Base-by-base conservation (phyloP, 2,797 vertebrate genomes). In the Varecia variegata region DNA sequence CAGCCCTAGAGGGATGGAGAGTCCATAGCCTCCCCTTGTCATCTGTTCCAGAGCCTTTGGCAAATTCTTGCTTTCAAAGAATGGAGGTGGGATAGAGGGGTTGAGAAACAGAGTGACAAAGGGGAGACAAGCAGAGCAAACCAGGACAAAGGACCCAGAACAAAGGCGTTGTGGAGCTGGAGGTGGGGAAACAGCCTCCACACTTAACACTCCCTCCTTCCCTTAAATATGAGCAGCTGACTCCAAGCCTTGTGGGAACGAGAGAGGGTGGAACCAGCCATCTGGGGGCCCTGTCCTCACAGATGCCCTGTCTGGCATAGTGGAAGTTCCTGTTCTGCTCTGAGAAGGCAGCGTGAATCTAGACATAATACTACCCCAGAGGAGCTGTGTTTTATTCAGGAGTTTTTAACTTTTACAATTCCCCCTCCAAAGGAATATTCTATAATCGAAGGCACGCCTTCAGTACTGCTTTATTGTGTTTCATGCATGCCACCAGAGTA, bases 61-160 rank as follows among this genome's bases (percentile, higher is more conserved):
- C 52, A 81, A 92, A 68, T 43, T 50, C 62, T 74, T 88, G 43
- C 85, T 93, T 94, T 88, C 68, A 58, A 79, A 94, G 93, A 91
- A 52, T 14, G 52, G 68, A 40, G 18, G 21, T 68, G 40, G 11
- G 76, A 56, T 23, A 30, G 35, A 89, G 21, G 9, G 12, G n/a
- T 47, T 35, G 38, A 50, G 65, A 77, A 79, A 56, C 10, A 25
- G 10, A 30, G 40, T 50, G 25, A 21, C 74, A 73, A 27, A 40
- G 71, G 20, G n/a, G 40, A 56, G 71, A 71, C 73, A 20, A 74
- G 65, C 43, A 50, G 85, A 88, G 17, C 38, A n/a, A 62, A 40
- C 56, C 18, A 45, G 50, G 56, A 73, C 56, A 52, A 45, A 90
- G 84, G 40, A 47, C 12, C 45, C 40, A 60, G 20, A n/a, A 60